Percentiles rank a stretch among this genome's conserved stretches.
These are phyloP conservation scores for Serinus canaria DNA, from an alignment of 2,113 vertebrate species.

Conservation along the genomic window DNA sequence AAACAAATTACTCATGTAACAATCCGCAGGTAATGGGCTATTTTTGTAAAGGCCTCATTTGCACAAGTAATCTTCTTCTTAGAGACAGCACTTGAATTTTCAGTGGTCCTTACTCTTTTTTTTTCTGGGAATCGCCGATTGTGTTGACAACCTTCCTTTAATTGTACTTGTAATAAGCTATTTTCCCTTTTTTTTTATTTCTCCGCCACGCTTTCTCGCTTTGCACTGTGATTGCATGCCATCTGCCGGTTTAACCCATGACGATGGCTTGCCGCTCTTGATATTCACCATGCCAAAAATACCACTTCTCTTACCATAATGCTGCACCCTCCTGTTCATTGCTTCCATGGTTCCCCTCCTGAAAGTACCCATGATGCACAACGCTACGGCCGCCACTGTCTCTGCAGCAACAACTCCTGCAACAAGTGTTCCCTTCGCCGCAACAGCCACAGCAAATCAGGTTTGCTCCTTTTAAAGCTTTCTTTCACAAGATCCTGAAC, in stretches of 20 bases:
- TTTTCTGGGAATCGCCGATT: constrained; percentile 94
- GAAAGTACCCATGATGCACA: constrained; percentile 99
- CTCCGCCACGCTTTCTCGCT: constrained; percentile 93
- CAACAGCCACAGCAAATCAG: constrained; percentile 99
- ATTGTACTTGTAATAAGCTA: constrained; percentile 98
- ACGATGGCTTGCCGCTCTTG: constrained; percentile 94
- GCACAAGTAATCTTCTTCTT: background rate
- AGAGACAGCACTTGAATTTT: constrained; percentile 12
- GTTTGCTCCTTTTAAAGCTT: constrained; percentile 99
- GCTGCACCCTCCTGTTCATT: constrained; percentile 96
- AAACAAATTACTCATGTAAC: background rate
- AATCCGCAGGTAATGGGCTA: background rate
- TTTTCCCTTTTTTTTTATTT: constrained; percentile 90
- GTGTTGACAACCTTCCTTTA: constrained; percentile 88
- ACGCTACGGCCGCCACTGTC: constrained; percentile 99
- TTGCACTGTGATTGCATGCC: constrained; percentile 97
- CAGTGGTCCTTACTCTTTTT: constrained; percentile 47
- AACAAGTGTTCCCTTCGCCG: constrained; percentile 99
- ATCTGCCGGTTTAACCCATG: constrained; percentile 98
- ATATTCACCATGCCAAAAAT: constrained; percentile 90
- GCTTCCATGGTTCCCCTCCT: constrained; percentile 88
- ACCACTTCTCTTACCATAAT: constrained; percentile 92
- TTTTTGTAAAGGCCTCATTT: constrained; percentile 19
- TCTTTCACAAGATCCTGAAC: constrained; percentile 98
- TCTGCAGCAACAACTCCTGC: constrained; percentile 98